Evolutionary conservation across 2,113 vertebrate genomes (phyloP).

Genomic region (Heptranchias perlo): DNA sequence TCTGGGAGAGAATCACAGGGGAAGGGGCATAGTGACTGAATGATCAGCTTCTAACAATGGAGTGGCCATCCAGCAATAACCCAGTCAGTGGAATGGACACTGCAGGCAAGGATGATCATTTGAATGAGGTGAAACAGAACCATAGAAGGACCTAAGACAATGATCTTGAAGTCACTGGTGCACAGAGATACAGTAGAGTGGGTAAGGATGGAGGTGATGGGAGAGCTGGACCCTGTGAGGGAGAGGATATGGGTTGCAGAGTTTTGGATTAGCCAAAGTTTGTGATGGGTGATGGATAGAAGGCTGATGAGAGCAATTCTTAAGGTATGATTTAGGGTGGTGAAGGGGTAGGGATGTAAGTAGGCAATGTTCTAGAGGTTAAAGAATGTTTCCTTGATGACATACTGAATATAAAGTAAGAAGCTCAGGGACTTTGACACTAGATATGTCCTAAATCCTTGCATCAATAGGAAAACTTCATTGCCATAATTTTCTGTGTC

Average conservation of each 20-base stretch:
- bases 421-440: background rate
- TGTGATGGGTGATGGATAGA: background rate
- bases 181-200: background rate
- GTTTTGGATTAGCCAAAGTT: background rate
- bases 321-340: background rate
- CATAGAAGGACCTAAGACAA: background rate
- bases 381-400: background rate
- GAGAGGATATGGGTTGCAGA: background rate
- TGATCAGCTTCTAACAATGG: background rate
- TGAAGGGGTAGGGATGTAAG: background rate
- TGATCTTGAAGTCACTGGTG: background rate
- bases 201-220: background rate
- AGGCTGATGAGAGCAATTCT: background rate
- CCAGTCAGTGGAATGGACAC: background rate
- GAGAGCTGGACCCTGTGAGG: background rate
- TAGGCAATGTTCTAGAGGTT: background rate
- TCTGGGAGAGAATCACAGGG: background rate
- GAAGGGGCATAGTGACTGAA: background rate
- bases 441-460: background rate
- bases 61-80: background rate
- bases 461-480: background rate
- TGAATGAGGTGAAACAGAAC: background rate
- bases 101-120: background rate
- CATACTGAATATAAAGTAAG: background rate
- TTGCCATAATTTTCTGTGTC: conserved; percentile 12